Evolutionary conservation across 2,888 invertebrate species (phyloP).

Genomic region (Microplitis manilae): DNA sequence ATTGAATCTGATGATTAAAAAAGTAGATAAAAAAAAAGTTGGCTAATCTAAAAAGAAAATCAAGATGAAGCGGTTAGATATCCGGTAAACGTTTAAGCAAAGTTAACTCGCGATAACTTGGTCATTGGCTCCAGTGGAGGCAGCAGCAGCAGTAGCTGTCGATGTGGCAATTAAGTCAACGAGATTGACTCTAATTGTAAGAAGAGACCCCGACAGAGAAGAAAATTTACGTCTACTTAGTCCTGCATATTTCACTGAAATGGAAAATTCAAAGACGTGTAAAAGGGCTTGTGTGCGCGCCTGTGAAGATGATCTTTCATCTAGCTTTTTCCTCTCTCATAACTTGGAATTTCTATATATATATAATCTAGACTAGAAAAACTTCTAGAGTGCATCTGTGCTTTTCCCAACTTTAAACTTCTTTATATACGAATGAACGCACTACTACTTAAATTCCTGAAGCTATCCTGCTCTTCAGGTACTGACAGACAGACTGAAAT

Average conservation of each 20-base stretch:
- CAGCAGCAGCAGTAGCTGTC: not conserved
- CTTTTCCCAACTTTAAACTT: constrained; percentile 1
- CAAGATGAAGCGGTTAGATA: constrained; percentile 10
- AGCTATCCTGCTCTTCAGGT: not conserved
- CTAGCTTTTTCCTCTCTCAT: not conserved
- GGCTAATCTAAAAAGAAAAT: not conserved
- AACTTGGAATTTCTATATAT: not conserved
- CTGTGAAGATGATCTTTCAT: constrained; percentile 1
- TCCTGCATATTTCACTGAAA: not conserved
- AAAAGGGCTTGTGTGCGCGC: not conserved
- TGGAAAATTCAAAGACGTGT: not conserved
- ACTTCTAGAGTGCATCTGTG: constrained; percentile 2
- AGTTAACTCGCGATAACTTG: constrained; percentile 19
- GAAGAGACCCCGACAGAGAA: not conserved
- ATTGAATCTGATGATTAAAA: constrained; percentile 1
- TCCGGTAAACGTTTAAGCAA: constrained; percentile 23
- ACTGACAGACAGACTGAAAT: not conserved
- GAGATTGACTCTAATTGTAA: constrained; percentile 32
- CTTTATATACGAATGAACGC: constrained; percentile 1
- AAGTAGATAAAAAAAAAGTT: constrained; percentile 11
- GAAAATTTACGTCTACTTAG: not conserved
- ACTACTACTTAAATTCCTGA: not conserved
- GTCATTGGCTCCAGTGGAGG: constrained; percentile 20
- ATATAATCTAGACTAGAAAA: not conserved
- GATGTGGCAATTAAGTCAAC: constrained; percentile 16